Base-by-base conservation (phyloP, 23 tunicate species). In the Trididemnum miniatum region DNA sequence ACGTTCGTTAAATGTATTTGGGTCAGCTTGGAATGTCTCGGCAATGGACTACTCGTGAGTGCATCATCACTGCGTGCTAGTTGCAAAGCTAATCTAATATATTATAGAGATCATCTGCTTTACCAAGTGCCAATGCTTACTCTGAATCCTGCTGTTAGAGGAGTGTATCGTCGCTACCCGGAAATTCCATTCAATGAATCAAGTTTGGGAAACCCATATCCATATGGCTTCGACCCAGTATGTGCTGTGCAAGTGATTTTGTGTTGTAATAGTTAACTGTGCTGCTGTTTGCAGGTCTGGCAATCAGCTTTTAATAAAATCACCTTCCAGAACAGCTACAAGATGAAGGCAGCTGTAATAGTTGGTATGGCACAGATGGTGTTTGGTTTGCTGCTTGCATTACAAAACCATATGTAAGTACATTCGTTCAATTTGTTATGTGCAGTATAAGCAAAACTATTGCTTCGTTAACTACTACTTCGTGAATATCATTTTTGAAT, bases 221-320 rank as follows among this genome's bases (percentile, higher is more conserved):
- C 88, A 39, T 95, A 90, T 69, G 99, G 99, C 50, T 85, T 95
- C 79, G 99, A 95, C 51, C 99, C 99, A 33, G 97, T 92, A 62
- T 7, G 54, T 65, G n/a, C 27, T 5, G 35, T 62, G 26, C n/a
- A 62, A n/a, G n/a, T n/a, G n/a, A n/a, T n/a, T n/a, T n/a, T n/a
- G n/a, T n/a, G n/a, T n/a, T n/a, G n/a, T n/a, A n/a, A n/a, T n/a
- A n/a, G n/a, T n/a, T n/a, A n/a, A n/a, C n/a, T 49, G 57, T 18
- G 57, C n/a, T 12, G 4, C 26, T 36, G 31, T n/a, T 72, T 83
- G 12, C 51, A 92, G 95, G 83, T 95, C 31, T 95, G 99, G 99
- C 99, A 95, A 57, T 82, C 93, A 12, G 96, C 99, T 44, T 81
- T 51, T 23, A 95, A 95, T 78, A 95, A 95, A 71, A 95, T 95